These are phyloP conservation scores for Phyllostomus hastatus DNA, from an alignment of 2,113 vertebrate species.

Conservation along the genomic window DNA sequence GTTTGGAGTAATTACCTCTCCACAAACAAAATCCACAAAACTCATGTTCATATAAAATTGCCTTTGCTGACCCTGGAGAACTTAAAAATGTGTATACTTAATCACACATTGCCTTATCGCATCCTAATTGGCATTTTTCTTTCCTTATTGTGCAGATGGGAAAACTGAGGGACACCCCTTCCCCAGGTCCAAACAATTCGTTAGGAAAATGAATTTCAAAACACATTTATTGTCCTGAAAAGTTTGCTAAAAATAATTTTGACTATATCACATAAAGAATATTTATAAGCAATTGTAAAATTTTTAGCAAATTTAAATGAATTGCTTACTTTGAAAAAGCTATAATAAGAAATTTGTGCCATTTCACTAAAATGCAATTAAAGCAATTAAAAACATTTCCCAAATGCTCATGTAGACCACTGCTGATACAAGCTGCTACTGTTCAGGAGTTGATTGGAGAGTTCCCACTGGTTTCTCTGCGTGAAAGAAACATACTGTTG, in stretches of 20 bases:
- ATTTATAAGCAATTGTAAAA: not conserved
- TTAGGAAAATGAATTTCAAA: slow-evolving; percentile 35
- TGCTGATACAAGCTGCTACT: not conserved
- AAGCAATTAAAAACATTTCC: slow-evolving; percentile 51
- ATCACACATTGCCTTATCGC: not conserved
- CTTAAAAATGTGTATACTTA: not conserved
- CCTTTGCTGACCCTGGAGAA: not conserved
- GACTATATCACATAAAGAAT: not conserved
- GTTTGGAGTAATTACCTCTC: slow-evolving; percentile 39
- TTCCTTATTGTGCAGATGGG: not conserved
- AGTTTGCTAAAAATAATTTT: slow-evolving; percentile 16
- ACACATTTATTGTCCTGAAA: not conserved
- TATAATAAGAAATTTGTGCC: not conserved
- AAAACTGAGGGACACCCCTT: not conserved
- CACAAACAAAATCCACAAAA: slow-evolving; percentile 45
- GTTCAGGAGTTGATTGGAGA: not conserved
- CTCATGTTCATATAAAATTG: slow-evolving; percentile 33
- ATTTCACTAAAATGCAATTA: slow-evolving; percentile 18
- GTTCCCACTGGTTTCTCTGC: not conserved
- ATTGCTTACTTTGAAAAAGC: not conserved
- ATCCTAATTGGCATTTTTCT: not conserved
- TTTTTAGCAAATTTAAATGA: not conserved
- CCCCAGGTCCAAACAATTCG: not conserved
- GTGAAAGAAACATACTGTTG: slow-evolving; percentile 47
- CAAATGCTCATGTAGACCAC: not conserved